Evolutionary conservation across 2,113 vertebrate genomes (phyloP), one percentile per base, ranked within the genome.

Genomic region (Silurus meridionalis): DNA sequence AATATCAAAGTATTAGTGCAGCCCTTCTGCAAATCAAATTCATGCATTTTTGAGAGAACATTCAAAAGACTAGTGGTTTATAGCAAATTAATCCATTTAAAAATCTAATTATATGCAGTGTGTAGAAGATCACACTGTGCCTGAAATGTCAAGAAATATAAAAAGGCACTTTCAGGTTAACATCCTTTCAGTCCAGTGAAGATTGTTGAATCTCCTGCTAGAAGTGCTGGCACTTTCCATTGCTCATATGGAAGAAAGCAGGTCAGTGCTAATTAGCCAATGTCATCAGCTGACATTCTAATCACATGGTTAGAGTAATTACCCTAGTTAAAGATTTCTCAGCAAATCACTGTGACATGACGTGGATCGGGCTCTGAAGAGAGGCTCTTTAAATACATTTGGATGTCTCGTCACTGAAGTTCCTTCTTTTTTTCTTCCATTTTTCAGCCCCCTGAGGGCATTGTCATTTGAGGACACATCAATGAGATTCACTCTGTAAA

Each of bases 221-320:
- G 64, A 72, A 58, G 14, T 83, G 83, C 37, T 71, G 64, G 80
- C 88, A 87, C 91, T 88, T 91, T 91, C 92, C 88, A 63, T 69
- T 71, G 89, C 90, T 90, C 89, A 89, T 3, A 60, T 88, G 90
- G 91, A 93, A 93, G 74, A 84, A 92, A 92, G 86, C 86, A 87
- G 91, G 93, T 92, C 93, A 88, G 87, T 90, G 87, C 89, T 95
- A 95, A 95, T 95, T 95, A 95, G 92, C 90, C 91, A 92, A 69
- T 92, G 94, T 94, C 94, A 93, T 90, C 86, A 88, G 90, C 93
- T 94, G 93, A 95, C 93, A 95, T 94, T 91, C 91, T 94, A 94
- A 95, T 95, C 94, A 94, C 91, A 92, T 93, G 91, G 90, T 93
- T 91, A 87, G 89, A 92, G 93, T 95, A 94, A 95, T 94, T 94